Conservation (phyloP, 2,888 invertebrate species). For the Chymomyza amoena region DNA sequence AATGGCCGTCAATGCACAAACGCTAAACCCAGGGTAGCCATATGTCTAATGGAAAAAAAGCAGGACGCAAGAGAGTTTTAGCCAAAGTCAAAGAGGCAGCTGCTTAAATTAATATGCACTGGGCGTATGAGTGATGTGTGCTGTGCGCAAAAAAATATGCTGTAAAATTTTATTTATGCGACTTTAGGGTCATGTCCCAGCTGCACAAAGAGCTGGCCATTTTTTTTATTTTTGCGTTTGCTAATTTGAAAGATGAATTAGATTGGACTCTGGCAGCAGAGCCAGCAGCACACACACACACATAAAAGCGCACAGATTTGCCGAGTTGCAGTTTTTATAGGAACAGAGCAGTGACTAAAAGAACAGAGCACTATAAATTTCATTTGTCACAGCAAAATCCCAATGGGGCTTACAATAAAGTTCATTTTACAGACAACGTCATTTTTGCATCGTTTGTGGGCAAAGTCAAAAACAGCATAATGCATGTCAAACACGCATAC, state of each 20-base stretch:
- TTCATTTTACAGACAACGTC: constrained; percentile 43
- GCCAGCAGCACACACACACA: constrained; percentile 23
- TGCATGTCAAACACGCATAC: constrained; percentile 54
- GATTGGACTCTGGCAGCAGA: constrained; percentile 37
- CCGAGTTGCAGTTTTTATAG: constrained; percentile 49
- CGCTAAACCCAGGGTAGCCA: constrained; percentile 13
- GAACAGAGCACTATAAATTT: constrained; percentile 57
- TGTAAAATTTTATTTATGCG: constrained; percentile 60
- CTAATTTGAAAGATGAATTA: constrained; percentile 69
- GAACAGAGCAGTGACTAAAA: background rate
- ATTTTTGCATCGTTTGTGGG: constrained; percentile 61
- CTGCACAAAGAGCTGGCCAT: constrained; percentile 27
- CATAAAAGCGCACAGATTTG: constrained; percentile 48
- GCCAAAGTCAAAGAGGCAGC: background rate
- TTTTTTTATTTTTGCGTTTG: constrained; percentile 26
- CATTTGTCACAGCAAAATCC: constrained; percentile 65
- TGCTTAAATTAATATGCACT: constrained; percentile 20
- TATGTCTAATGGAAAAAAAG: constrained; percentile 2
- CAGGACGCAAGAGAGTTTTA: background rate
- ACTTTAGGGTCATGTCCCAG: constrained; percentile 59
- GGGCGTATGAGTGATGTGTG: constrained; percentile 28
- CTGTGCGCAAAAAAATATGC: constrained; percentile 40
- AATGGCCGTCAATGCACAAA: constrained; percentile 28
- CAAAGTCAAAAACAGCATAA: constrained; percentile 70
- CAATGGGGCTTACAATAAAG: constrained; percentile 59